Evolutionary conservation across 1,140 invertebrate genomes (phyloP).

Genomic region (Calycopis cecrops): DNA sequence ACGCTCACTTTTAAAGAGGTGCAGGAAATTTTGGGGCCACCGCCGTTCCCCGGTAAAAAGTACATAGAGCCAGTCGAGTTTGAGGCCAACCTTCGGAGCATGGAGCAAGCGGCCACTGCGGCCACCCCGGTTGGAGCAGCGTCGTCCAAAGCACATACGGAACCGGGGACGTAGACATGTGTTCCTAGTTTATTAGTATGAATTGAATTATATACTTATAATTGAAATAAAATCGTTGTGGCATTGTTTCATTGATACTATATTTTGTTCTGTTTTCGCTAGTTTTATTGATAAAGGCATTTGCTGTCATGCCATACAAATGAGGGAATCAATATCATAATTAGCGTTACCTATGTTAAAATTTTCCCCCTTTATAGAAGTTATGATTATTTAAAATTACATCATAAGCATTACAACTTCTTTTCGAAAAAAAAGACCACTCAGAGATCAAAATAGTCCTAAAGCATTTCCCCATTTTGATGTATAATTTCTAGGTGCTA

Average conservation of each 20-base stretch:
- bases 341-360: too few relatives aligned
- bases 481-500: too few relatives aligned
- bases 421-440: too few relatives aligned
- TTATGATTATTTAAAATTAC: too few relatives aligned
- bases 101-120: slow-evolving; percentile 43
- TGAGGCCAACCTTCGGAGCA: slow-evolving; percentile 77
- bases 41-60: slow-evolving; percentile 86
- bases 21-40: slow-evolving; percentile 91
- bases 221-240: slow-evolving; percentile 15
- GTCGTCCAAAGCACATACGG: slow-evolving; percentile 40
- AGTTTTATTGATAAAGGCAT: too few relatives aligned
- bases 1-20: slow-evolving; percentile 95
- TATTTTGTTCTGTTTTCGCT: too few relatives aligned
- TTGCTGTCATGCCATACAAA: too few relatives aligned
- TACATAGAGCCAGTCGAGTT: slow-evolving; percentile 86
- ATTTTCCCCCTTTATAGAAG: too few relatives aligned
- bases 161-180: slow-evolving; percentile 19
- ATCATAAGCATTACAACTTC: too few relatives aligned
- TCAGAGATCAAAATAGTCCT: too few relatives aligned
- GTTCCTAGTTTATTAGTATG: slow-evolving; percentile 19
- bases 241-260: slow-evolving; percentile 1
- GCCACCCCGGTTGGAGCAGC: slow-evolving; percentile 33
- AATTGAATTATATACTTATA: slow-evolving; percentile 20
- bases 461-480: too few relatives aligned
- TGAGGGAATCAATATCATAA: too few relatives aligned